Base-by-base conservation (phyloP, 2,888 invertebrate species). In the Halictus quadricinctus region DNA sequence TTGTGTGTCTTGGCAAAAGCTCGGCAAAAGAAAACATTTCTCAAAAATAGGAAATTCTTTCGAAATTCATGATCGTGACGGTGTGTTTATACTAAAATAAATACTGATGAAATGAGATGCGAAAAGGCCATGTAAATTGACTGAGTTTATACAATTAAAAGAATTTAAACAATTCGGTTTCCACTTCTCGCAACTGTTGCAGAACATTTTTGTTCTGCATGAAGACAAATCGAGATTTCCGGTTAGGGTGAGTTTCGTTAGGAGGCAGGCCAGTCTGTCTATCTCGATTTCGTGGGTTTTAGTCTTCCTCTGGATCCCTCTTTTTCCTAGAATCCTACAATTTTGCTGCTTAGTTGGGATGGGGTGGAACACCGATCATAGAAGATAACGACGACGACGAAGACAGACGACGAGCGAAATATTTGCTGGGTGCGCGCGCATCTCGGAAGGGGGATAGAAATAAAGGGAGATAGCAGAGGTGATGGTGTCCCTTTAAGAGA, bases 301-400 rank as follows among this genome's bases (percentile, higher is more conserved):
- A 64, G 64, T 64, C 64, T 29, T 29, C 64, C 29, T 64, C 64
- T 29, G 15, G 29, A 29, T 64, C 64, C 29, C 29, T 29, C 64
- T 29, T 64, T 64, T 64, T 64, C 64, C 64, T 29, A 15, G 15
- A 64, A 29, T 64, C 64, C 64, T 64, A 64, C 64, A 64, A 64
- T 64, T 64, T 64, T 15, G 29, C 15, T 15, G 64, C 64, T 29
- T 64, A 64, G 64, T 29, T 29, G 29, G 64, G 29, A 29, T 29
- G 29, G 64, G 13, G 64, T 64, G 64, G 64, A 64, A 64, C 64
- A 64, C 29, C 29, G 64, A 64, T 64, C 64, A 64, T 64, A 64
- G 64, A 64, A 29, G 64, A 29, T 64, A 64, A 64, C 64, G 64
- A 64, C 29, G 29, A 64, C 15, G 64, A 29, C 29, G 64, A 29